Percentiles rank a stretch among this genome's conserved stretches.
These are phyloP conservation scores for Sarcophaga caerulescens DNA, from an alignment of 2,888 invertebrate genomes.

Conservation along the genomic window DNA sequence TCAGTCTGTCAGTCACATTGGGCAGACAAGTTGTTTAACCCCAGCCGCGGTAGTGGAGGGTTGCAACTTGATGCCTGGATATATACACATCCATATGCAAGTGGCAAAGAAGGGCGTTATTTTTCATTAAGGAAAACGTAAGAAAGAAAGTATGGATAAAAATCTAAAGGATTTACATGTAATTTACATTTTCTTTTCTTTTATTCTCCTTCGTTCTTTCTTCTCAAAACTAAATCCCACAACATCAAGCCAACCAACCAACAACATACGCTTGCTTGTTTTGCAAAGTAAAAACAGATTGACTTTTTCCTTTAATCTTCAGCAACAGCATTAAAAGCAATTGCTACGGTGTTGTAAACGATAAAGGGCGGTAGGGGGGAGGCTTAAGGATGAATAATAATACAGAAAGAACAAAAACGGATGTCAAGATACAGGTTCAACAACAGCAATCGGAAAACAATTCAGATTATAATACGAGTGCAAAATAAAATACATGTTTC, in stretches of 20 bases:
- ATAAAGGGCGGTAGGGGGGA: neutral
- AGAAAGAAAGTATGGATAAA: slow-evolving; percentile 46
- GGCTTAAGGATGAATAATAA: slow-evolving; percentile 18
- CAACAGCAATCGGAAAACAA: slow-evolving; percentile 55
- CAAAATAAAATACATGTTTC: too few species aligned
- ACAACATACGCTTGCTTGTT: too few species aligned
- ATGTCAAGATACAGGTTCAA: slow-evolving; percentile 55
- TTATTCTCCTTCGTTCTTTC: neutral
- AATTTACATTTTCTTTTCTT: slow-evolving; percentile 62
- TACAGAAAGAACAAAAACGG: slow-evolving; percentile 30
- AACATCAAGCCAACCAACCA: neutral
- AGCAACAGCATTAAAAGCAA: slow-evolving; percentile 23
- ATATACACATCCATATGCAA: neutral
- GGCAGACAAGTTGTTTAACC: too few species aligned
- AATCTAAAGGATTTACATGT: slow-evolving; percentile 62
- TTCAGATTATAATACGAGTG: slow-evolving; percentile 49
- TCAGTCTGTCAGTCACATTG: too few species aligned
- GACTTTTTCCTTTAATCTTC: slow-evolving; percentile 68
- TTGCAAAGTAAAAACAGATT: slow-evolving; percentile 46
- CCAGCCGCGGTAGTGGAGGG: neutral
- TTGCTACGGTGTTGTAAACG: neutral
- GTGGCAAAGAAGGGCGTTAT: slow-evolving; percentile 28
- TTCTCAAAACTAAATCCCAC: neutral
- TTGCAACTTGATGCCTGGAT: slow-evolving; percentile 21
- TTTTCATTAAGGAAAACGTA: slow-evolving; percentile 50